Base-by-base conservation (phyloP, 2,888 invertebrate genomes). In the Drosophila rellima region DNA sequence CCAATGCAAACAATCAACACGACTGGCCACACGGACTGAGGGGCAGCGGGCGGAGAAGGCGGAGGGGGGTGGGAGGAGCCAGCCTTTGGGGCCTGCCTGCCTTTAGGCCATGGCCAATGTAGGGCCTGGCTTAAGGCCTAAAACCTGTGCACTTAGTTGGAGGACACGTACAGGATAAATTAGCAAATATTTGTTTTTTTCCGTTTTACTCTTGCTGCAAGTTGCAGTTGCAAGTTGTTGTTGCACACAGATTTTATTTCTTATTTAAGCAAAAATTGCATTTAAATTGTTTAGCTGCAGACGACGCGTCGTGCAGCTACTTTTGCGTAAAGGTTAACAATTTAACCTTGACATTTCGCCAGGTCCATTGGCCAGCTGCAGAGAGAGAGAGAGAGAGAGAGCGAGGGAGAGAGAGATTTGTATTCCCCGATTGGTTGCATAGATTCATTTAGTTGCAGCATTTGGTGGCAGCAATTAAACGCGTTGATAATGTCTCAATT, bases 161-260 rank as follows among this genome's bases (percentile, higher is more conserved):
- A 89, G 85, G 90, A 89, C 90, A 90, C 90, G 88, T 85, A 83
- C 86, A 86, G 90, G 90, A 90, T 90, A 89, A 89, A 89, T 89
- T 90, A 89, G 90, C 89, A 90, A 89, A 89, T 89, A 89, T 89
- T 89, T 89, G 90, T 85, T 85, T 84, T 78, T 26, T 79, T 69
- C 68, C 71, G 77, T 75, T 63, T 56, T 42, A 45, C 52, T 62
- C 61, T 50, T 68, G 65, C 61, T 67, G 42, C 48, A 47, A 54
- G 56, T 44, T 61, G 59, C 18, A 65, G 70, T 37, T 59, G 62
- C 42, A 13, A 42, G 42, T 29, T 59, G 42, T 39, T 61, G 72
- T 26, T 50, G 61, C 69, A 67, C 59, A 67, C 59, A 70, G 75
- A 77, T 82, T 87, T 89, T 89, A 89, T 89, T 87, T 88, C 85